Conservation (phyloP, 2,113 vertebrate genomes). For the Bambusicola thoracicus region DNA sequence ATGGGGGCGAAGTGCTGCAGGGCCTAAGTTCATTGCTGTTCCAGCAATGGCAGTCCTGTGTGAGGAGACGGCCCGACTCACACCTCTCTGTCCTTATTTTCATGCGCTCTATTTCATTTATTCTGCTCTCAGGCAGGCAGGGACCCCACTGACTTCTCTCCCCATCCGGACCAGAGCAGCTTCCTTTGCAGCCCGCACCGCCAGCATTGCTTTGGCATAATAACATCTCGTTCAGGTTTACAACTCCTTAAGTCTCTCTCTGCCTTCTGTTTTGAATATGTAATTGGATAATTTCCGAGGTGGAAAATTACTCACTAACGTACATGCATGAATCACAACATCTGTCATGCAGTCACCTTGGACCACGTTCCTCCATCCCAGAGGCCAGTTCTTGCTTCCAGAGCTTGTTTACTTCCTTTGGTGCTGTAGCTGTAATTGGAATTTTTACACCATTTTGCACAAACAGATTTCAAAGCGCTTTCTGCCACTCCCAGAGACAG, state of each 20-base stretch:
- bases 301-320: neutral
- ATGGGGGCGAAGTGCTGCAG: accelerated
- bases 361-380: neutral
- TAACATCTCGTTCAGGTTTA: neutral
- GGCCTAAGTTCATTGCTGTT: neutral
- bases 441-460: slow-evolving; percentile 26
- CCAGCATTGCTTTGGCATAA: neutral
- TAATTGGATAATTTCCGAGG: neutral
- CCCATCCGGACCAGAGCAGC: neutral
- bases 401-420: slow-evolving; percentile 5
- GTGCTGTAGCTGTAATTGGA: neutral
- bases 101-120: neutral
- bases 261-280: neutral
- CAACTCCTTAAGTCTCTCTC: neutral
- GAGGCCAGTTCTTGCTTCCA: neutral
- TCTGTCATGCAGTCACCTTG: neutral
- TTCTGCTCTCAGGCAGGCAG: neutral
- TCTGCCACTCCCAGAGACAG: slow-evolving; percentile 31
- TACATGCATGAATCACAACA: neutral
- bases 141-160: neutral
- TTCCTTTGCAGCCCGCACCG: neutral
- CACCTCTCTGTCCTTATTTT: neutral
- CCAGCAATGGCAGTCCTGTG: neutral
- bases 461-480: slow-evolving; percentile 24
- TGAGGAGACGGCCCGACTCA: neutral